Evolutionary conservation across 2,797 vertebrate species (phyloP).

Genomic region (Leuciscus waleckii): DNA sequence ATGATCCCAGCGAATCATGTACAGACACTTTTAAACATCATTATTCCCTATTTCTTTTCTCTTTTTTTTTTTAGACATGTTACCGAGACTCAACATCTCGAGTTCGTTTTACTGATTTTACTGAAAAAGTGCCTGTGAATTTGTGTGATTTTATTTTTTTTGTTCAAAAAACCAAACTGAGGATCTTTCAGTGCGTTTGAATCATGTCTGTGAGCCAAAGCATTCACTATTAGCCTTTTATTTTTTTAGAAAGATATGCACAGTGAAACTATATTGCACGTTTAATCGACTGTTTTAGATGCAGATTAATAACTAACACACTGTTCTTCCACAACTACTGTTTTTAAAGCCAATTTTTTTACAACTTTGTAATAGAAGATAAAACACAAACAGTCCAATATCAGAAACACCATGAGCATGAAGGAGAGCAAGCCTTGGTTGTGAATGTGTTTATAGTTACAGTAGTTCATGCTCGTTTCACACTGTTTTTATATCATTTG

Average conservation of each 20-base stretch:
- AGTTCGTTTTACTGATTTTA: not conserved
- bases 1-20: not conserved
- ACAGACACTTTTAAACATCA: not conserved
- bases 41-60: not conserved
- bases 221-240: not conserved
- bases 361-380: not conserved
- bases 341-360: not conserved
- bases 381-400: too few species aligned
- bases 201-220: constrained; percentile 9
- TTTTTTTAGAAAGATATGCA: not conserved
- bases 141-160: not conserved
- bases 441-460: not conserved
- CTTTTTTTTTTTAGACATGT: not conserved
- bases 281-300: not conserved
- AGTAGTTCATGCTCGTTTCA: not conserved
- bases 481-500: constrained; percentile 26
- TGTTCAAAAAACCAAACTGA: not conserved
- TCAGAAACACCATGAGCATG: not conserved
- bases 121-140: not conserved
- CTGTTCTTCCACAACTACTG: not conserved
- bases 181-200: not conserved
- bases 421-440: not conserved
- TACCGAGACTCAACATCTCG: not conserved
- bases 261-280: not conserved
- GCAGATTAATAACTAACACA: not conserved